Percentiles rank a stretch among this genome's conserved stretches.
phyloP scores from a whole-genome alignment of 2,797 vertebrate species.

The Amazona ochrocephala region DNA sequence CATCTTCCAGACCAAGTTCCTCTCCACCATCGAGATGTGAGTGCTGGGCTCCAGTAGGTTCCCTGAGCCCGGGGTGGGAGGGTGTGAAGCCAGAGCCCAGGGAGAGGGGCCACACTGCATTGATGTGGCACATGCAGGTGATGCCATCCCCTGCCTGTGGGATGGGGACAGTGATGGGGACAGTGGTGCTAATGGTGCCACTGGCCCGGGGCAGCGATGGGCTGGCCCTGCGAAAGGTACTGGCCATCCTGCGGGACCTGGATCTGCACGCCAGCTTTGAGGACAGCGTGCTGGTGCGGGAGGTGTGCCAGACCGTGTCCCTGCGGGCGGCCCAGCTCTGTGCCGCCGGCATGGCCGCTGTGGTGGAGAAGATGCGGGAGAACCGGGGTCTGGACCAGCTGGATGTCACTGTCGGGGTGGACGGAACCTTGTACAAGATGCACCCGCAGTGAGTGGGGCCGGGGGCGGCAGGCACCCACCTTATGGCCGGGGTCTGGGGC shows the following conservation, averaged over 20 bases:
- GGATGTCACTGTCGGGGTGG: constrained; percentile 73
- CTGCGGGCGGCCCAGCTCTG: constrained; percentile 76
- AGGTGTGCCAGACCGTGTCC: constrained; percentile 77
- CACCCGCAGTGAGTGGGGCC: constrained; percentile 73
- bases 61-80: neutral
- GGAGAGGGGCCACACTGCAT: neutral
- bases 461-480: neutral
- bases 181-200: neutral
- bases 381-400: constrained; percentile 62
- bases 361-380: constrained; percentile 80
- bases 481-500: accelerated
- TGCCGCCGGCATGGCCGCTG: constrained; percentile 73
- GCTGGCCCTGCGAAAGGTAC: constrained; percentile 68
- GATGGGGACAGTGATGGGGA: neutral
- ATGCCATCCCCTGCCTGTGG: neutral
- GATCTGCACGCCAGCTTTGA: constrained; percentile 69
- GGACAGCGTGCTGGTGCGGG: constrained; percentile 72
- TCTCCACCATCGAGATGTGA: constrained; percentile 78
- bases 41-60: neutral
- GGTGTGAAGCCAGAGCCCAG: neutral
- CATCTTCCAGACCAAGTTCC: constrained; percentile 80
- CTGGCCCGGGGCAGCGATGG: constrained; percentile 47
- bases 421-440: constrained; percentile 80
- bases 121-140: neutral
- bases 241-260: constrained; percentile 63